These are phyloP conservation scores for Brachionus koreanus DNA, from an alignment of 1,140 invertebrate genomes.

Conservation along the genomic window DNA sequence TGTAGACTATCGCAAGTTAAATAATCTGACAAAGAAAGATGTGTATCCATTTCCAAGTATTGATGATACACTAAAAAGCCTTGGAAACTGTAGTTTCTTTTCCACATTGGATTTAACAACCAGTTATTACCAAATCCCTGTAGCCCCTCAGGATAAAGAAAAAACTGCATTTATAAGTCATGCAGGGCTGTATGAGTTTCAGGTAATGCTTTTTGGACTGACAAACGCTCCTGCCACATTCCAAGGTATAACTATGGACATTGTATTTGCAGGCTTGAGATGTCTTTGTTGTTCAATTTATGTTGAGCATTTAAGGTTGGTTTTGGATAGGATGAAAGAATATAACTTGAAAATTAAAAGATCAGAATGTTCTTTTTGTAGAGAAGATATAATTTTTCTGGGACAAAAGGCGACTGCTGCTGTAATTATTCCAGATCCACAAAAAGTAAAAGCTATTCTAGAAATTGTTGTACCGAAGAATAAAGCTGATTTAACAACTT, in stretches of 20 bases:
- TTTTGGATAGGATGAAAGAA: not conserved
- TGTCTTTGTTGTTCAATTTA: not conserved
- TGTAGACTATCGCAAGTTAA: too few species aligned
- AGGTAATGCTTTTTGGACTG: conserved; percentile 49
- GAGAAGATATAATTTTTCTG: conserved; percentile 54
- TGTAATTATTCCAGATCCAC: conserved; percentile 43
- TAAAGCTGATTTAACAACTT: not conserved
- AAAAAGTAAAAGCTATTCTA: too few species aligned
- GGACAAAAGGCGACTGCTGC: conserved; percentile 49
- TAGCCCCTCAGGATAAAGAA: too few species aligned
- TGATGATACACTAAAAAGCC: not conserved
- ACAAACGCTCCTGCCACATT: conserved; percentile 54
- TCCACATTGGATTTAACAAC: too few species aligned
- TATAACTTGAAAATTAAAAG: conserved; percentile 55
- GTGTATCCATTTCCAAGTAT: too few species aligned
- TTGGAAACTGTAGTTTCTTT: not conserved
- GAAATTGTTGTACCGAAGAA: not conserved
- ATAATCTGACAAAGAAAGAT: too few species aligned
- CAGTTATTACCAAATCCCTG: too few species aligned
- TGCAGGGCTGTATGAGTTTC: too few species aligned
- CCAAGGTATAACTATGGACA: conserved; percentile 52
- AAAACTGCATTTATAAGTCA: too few species aligned
- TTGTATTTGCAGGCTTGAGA: conserved; percentile 30
- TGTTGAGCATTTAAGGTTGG: not conserved
- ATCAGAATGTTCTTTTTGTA: too few species aligned